These are phyloP conservation scores for Lophotis ruficrista DNA, from an alignment of 2,113 vertebrate genomes.

Conservation along the genomic window DNA sequence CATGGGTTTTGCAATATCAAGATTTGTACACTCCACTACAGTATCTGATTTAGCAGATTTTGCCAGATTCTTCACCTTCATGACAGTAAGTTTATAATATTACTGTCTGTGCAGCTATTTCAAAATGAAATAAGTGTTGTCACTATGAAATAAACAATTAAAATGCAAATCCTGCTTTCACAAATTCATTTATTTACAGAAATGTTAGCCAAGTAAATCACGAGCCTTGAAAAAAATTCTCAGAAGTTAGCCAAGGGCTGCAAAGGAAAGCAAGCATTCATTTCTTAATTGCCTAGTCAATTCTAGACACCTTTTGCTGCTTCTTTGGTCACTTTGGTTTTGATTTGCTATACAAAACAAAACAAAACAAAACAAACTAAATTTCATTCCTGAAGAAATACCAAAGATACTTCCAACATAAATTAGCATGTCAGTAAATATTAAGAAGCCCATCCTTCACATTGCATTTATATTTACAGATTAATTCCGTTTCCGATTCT, in stretches of 20 bases:
- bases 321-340: background rate
- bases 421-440: background rate
- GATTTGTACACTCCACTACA: background rate
- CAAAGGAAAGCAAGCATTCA: background rate
- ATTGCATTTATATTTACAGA: background rate
- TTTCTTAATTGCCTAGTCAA: background rate
- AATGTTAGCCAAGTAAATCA: background rate
- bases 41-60: background rate
- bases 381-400: background rate
- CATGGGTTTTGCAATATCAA: background rate
- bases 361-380: background rate
- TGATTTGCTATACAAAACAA: background rate
- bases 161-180: background rate
- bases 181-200: background rate
- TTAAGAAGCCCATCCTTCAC: background rate
- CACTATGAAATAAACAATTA: background rate
- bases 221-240: background rate
- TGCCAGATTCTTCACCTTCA: background rate
- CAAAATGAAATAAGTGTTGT: background rate
- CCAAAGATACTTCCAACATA: background rate
- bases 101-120: background rate
- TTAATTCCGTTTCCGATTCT: conserved; percentile 13
- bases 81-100: background rate
- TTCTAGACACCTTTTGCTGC: background rate
- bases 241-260: background rate